Base-by-base conservation (phyloP, 2,888 invertebrate genomes). In the Limnephilus lunatus region DNA sequence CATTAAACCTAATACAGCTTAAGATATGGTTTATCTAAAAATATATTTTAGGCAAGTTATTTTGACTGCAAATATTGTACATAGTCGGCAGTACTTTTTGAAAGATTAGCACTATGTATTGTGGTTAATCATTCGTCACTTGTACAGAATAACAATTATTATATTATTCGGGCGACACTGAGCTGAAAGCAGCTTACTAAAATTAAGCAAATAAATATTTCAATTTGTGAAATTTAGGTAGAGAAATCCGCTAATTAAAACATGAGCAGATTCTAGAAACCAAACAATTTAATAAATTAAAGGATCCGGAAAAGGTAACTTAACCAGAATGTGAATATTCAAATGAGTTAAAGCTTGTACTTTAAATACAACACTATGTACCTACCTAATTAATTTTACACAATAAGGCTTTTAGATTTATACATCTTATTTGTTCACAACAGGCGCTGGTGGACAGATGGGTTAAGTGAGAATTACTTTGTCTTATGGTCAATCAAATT, bases 211-310 rank as follows among this genome's bases (percentile, higher is more conserved):
- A 68, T 68, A 68, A 68, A 68, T 68, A 68, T 68, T 68, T 68
- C 25, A 68, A 68, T 68, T 53, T 25, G 68, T 68, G 68, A 68
- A 68, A 68, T 68, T 68, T 68, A 68, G 68, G 68, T 83, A 83
- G 83, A 83, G 83, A 83, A 39, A 25, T 83, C 83, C 83, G 83
- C 83, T 83, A 35, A 83, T 35, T 83, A 83, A 83, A 83, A 83
- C 83, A 83, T 35, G 83, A 83, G 83, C 83, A 83, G 83, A 83
- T 83, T 35, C 35, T 11, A 83, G 25, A 83, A 83, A 83, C 83
- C 19, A 35, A 35, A 35, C 35, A 31, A 83, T 83, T 35, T 35
- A 83, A 83, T 83, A 83, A 83, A 83, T 83, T 25, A 83, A 83
- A 83, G 32, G 39, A 83, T 35, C 35, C 35, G 39, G 32, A 32